Base-by-base conservation (phyloP, 2,797 vertebrate genomes). In the Tapirus indicus region DNA sequence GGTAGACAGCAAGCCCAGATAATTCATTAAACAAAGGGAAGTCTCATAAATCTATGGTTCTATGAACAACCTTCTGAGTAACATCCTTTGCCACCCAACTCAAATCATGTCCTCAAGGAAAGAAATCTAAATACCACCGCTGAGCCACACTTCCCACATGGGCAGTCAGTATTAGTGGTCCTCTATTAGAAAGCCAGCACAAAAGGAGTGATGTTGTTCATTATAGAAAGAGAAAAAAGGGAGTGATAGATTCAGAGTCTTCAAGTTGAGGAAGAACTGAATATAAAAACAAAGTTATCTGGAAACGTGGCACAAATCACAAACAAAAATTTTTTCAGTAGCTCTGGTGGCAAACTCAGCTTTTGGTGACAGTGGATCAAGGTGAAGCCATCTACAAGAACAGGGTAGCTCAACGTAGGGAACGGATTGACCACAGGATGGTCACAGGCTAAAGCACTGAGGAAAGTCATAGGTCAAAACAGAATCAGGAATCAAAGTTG, bases 101-200 rank as follows among this genome's bases (percentile, higher is more conserved):
- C 41, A 17, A 62, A 12, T 8, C 17, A 66, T 44, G 41, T 49
- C n/a, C 20, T n/a, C 6, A 3, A 8, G 12, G 44, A 54, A 56
- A 29, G 44, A 29, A 11, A 21, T 35, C 29, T 44, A 6, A 38
- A 2, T 44, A 21, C 4, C 1, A 14, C 11, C 29, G 47, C 29
- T 56, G 20, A 56, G 20, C 29, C 2, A 6, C 7, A 18, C 29
- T 16, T 85, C 11, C 38, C 25, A 54, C 7, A 5, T 58, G 2
- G 13, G 18, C 27, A 12, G 13, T 38, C 41, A 23, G 11, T 8
- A 32, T 14, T 7, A 1, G 7, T 0, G 21, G 14, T 47, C 9
- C 44, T 11, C 44, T 8, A 1, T 2, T 2, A 69, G 32, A 29
- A 56, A 29, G 3, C 11, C 17, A 56, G 17, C 25, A 54, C 23